Base-by-base conservation (phyloP, 2,113 vertebrate genomes). In the Vidua macroura region DNA sequence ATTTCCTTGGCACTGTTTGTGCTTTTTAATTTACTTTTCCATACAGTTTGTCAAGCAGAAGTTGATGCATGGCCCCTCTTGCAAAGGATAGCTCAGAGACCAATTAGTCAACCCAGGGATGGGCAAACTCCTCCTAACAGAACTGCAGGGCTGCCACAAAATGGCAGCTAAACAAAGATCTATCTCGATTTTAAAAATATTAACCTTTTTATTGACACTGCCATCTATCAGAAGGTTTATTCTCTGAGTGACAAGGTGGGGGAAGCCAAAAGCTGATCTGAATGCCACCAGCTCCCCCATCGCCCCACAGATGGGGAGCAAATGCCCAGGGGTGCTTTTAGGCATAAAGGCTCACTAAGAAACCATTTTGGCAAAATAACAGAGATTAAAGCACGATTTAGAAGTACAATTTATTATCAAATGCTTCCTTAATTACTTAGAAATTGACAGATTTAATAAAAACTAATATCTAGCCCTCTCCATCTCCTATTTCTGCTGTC, bases 81-180 rank as follows among this genome's bases (percentile, higher is more conserved):
- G 83, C 60, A 80, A 85, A 77, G 52, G 33, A 90, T 5, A 83
- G 83, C 68, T 4, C 51, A 87, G 95, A 93, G 79, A 90, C 83
- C 90, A 94, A 94, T 88, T 93, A 93, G 83, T 90, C 73, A 81
- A 84, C 37, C 39, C 59, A 68, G 60, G 56, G 91, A 74, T 35
- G 22, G 69, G 72, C 88, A 75, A 81, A 70, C 25, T 81, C 84
- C 86, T 93, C 53, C 56, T 66, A 30, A 53, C 51, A 53, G 2
- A 39, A 58, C 53, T 66, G 58, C 69, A 35, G 13, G 79, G 44
- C 51, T 72, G 63, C 60, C 84, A 93, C 73, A 89, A 86, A 92
- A 84, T 43, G 83, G 86, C 86, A 95, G 18, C 86, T 91, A 86
- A 93, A 93, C 74, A 81, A 88, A 93, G 91, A 95, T 92, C 92